These are phyloP conservation scores for Phasianus colchicus DNA, from an alignment of 2,113 vertebrate genomes.

Conservation along the genomic window DNA sequence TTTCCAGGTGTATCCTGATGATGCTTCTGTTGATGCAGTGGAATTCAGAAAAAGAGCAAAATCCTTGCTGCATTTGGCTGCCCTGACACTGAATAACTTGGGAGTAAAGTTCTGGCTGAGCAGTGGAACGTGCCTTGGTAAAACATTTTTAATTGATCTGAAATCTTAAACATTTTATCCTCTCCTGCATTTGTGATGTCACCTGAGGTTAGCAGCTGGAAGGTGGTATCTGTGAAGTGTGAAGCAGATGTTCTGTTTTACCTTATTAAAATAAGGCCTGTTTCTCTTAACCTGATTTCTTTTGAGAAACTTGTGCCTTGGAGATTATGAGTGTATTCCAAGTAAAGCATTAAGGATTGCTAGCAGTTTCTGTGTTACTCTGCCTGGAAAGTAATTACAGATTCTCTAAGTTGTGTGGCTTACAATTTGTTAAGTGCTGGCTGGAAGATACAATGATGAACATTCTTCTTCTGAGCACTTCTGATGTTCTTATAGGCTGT, in stretches of 20 bases:
- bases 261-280: neutral
- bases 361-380: neutral
- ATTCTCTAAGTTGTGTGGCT: neutral
- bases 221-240: neutral
- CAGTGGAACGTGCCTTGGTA: conserved; percentile 96
- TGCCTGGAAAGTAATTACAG: neutral
- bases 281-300: neutral
- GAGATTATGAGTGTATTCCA: neutral
- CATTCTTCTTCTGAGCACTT: neutral
- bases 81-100: conserved; percentile 79
- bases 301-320: neutral
- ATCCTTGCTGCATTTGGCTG: conserved; percentile 85
- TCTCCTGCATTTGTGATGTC: neutral
- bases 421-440: neutral
- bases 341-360: neutral
- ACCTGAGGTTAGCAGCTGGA: neutral
- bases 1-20: conserved; percentile 90
- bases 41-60: conserved; percentile 91
- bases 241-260: neutral
- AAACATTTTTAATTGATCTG: neutral
- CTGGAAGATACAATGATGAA: neutral
- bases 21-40: conserved; percentile 84
- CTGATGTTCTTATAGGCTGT: neutral
- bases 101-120: conserved; percentile 94
- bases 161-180: neutral